Conservation (phyloP, 2,888 invertebrate species). For the Eucera pruinosa region DNA sequence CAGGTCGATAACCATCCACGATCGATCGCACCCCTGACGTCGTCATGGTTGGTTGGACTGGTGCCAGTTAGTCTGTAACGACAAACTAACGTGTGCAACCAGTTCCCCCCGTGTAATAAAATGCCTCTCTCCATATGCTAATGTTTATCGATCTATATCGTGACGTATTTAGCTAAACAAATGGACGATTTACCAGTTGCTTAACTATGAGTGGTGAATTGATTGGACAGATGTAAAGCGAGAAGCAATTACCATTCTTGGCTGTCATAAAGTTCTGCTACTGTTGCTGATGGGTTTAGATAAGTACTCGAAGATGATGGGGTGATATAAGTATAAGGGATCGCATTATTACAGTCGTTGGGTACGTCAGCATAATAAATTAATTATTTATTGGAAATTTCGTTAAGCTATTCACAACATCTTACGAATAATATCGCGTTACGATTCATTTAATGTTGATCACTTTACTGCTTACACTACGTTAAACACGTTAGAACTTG, state of each 20-base stretch:
- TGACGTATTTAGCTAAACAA: not conserved
- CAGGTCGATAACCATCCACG: slow-evolving; percentile 53
- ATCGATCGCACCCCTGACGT: slow-evolving; percentile 33
- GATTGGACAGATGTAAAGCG: not conserved
- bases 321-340: no score
- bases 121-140: slow-evolving; percentile 6
- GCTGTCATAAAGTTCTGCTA: not conserved
- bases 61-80: slow-evolving; percentile 56
- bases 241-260: not conserved
- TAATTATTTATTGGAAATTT: no score
- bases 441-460: no score
- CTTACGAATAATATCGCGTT: no score
- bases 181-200: not conserved
- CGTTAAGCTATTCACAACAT: no score
- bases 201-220: not conserved
- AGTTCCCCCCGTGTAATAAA: slow-evolving; percentile 37
- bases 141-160: slow-evolving; percentile 24
- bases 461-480: no score
- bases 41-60: slow-evolving; percentile 42
- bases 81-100: slow-evolving; percentile 29
- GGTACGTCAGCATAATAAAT: no score
- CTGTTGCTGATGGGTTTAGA: not conserved
- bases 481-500: no score
- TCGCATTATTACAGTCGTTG: no score
- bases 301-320: not conserved